These are phyloP conservation scores for Crambe crambe DNA, from an alignment of 37 sponge, comb jelly and placozoan species.

Conservation along the genomic window DNA sequence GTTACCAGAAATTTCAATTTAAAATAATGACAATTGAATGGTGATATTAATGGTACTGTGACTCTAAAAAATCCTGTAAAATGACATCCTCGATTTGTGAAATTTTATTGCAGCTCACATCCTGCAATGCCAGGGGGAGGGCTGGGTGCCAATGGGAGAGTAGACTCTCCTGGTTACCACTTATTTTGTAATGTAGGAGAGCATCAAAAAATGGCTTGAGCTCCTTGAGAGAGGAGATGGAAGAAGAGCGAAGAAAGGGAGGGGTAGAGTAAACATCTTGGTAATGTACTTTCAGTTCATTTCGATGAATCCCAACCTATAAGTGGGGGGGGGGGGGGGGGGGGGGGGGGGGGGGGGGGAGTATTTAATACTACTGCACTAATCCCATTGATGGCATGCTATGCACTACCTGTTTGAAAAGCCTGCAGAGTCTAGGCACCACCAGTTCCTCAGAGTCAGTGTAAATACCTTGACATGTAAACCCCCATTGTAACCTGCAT, in stretches of 20 bases:
- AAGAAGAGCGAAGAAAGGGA: conserved; percentile 21
- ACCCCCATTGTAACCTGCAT: conserved; percentile 49
- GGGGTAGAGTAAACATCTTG: background rate
- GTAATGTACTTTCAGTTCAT: background rate
- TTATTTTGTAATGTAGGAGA: background rate
- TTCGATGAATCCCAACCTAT: background rate
- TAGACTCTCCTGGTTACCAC: background rate
- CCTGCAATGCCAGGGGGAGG: background rate
- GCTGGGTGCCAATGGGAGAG: background rate
- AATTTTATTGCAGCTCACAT: background rate
- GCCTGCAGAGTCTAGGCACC: conserved; percentile 26
- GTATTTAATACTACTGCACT: too few relatives aligned
- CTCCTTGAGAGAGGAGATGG: conserved; percentile 37
- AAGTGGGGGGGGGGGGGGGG: background rate
- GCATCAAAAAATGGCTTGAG: conserved; percentile 30
- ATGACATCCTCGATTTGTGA: conserved; percentile 15
- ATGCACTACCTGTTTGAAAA: conserved; percentile 14
- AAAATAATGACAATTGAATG: background rate
- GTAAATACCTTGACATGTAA: background rate
- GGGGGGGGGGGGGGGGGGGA: too few relatives aligned
- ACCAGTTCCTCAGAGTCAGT: background rate
- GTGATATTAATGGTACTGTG: background rate
- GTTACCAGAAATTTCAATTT: too few relatives aligned
- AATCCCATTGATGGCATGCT: too few relatives aligned
- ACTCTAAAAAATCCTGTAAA: conserved; percentile 36